Evolutionary conservation across 2,888 invertebrate species (phyloP), one percentile per base, ranked within the genome.

Genomic region (Brachyopa scutellaris): DNA sequence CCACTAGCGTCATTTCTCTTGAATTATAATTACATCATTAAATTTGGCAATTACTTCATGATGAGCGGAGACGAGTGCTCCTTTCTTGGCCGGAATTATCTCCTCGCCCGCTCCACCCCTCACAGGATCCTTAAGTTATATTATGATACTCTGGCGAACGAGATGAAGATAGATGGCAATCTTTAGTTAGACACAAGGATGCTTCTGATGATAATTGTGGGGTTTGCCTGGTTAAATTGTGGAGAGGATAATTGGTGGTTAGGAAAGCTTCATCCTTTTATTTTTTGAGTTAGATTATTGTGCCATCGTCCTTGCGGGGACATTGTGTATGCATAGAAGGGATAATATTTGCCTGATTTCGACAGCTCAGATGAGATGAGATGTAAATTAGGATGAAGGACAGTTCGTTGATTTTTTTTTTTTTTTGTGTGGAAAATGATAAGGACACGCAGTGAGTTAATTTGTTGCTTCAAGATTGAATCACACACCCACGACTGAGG

Each of bases 21-120:
- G 62, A 55, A 74, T 74, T 62, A 69, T 69, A 80, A 80, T 80
- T 67, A 80, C 67, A 57, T 80, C 79, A 67, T 80, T 74, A 80
- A 80, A 80, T 69, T 80, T 62, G 74, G 67, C 67, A 80, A 80
- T 74, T 69, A 62, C 67, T 73, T 74, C 33, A 55, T 66, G 79
- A 67, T 73, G 64, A 66, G 40, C 38, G 29, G 47, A 66, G 57
- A 53, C 36, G 59, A 73, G 38, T 79, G 53, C 53, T 17, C 47
- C n/a, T 53, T 51, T 26, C 2, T 42, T 17, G 8, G 1, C 7
- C n/a, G 17, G 19, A 64, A 21, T 45, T 45, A 33, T 45, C 33
- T 33, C 3, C 7, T 1, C 2, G 2, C 36, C 11, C 11, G 7
- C 1, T 36, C 1, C 11, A 9, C 5, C 11, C 11, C 13, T 11